phyloP scores from a whole-genome alignment of 1,140 invertebrate genomes.

The Coelopa frigida region DNA sequence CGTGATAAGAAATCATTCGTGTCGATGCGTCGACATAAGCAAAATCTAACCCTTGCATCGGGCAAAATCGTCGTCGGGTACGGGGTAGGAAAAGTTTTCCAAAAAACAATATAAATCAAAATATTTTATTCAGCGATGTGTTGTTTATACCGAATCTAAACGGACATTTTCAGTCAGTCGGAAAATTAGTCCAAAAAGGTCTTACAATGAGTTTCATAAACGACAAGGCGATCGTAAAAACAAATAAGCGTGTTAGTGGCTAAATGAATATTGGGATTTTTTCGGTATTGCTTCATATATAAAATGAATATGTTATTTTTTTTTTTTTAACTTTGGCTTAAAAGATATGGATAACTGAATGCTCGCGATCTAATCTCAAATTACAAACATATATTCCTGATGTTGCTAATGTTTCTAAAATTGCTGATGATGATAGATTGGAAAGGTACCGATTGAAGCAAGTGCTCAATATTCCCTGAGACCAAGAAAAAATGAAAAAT shows the following conservation, averaged over 20 bases:
- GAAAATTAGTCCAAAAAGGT: slow-evolving; percentile 3
- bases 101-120: slow-evolving; percentile 1
- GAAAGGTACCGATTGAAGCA: no score
- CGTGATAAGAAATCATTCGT: slow-evolving; percentile 1
- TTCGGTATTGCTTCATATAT: not conserved
- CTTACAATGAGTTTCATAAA: not conserved
- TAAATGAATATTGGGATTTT: slow-evolving; percentile 1
- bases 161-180: slow-evolving; percentile 10
- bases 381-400: no score
- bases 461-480: not conserved
- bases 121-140: slow-evolving; percentile 3
- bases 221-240: slow-evolving; percentile 2
- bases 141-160: slow-evolving; percentile 8
- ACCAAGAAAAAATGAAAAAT: not conserved
- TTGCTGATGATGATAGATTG: no score
- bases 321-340: no score
- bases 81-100: slow-evolving; percentile 1
- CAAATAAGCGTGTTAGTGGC: not conserved
- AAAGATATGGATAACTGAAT: no score
- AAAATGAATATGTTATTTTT: not conserved
- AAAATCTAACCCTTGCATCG: slow-evolving; percentile 10
- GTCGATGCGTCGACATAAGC: not conserved
- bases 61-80: slow-evolving; percentile 3
- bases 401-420: no score
- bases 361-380: no score